These are phyloP conservation scores for Keiferia lycopersicella DNA, from an alignment of 2,888 invertebrate genomes.

Conservation along the genomic window DNA sequence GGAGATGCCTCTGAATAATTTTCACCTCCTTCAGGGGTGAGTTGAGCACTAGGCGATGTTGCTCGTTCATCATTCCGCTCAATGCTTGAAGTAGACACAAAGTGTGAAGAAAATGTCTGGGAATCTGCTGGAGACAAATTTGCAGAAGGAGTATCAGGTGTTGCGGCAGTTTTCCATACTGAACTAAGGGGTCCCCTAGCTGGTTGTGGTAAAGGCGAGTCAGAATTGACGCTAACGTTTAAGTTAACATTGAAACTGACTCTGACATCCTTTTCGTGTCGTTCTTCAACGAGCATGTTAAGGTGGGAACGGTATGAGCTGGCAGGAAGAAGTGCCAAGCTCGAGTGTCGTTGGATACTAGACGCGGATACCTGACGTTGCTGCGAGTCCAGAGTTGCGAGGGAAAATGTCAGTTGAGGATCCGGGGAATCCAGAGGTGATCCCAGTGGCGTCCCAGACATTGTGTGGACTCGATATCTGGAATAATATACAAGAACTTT, in stretches of 20 bases:
- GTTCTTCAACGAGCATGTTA: constrained; percentile 75
- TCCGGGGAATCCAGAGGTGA: constrained; percentile 93
- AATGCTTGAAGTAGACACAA: constrained; percentile 78
- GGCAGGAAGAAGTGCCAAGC: constrained; percentile 72
- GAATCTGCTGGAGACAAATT: constrained; percentile 82
- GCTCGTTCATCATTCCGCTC: constrained; percentile 70
- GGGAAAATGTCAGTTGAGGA: constrained; percentile 84
- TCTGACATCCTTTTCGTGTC: constrained; percentile 71
- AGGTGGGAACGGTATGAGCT: constrained; percentile 76
- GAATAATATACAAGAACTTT: constrained; percentile 53
- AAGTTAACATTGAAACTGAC: constrained; percentile 76
- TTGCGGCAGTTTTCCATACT: constrained; percentile 75
- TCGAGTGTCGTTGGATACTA: constrained; percentile 74
- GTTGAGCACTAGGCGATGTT: constrained; percentile 80
- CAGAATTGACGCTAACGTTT: constrained; percentile 64
- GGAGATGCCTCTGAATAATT: constrained; percentile 71
- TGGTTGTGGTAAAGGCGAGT: constrained; percentile 61
- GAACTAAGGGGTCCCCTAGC: constrained; percentile 71
- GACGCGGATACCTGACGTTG: constrained; percentile 84
- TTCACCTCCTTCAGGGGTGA: constrained; percentile 80
- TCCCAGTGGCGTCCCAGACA: constrained; percentile 88
- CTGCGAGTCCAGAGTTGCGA: constrained; percentile 81
- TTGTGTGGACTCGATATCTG: constrained; percentile 92
- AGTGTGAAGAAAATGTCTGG: constrained; percentile 84
- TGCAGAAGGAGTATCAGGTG: constrained; percentile 86